phyloP scores from a whole-genome alignment of 2,888 invertebrate genomes.

The Rhamphomyia laevipes region DNA sequence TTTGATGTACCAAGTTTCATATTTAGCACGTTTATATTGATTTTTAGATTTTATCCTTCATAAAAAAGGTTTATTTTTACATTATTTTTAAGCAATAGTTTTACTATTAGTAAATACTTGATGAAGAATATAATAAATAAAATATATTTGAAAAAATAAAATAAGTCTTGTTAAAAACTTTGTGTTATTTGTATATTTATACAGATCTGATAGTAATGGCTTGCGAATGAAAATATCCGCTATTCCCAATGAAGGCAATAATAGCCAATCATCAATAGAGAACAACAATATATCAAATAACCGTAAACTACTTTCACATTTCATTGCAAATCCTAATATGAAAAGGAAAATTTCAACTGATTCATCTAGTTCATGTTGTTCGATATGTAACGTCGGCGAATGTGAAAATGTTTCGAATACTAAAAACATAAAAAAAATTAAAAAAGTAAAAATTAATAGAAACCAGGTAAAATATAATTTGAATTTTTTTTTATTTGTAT shows the following conservation, averaged over 20 bases:
- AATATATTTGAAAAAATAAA: too few relatives aligned
- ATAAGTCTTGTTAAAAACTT: too few relatives aligned
- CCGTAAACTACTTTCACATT: not conserved
- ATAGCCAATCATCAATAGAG: not conserved
- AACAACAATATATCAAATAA: constrained; percentile 7
- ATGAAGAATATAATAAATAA: too few relatives aligned
- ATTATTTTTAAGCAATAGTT: too few relatives aligned
- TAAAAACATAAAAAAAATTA: constrained; percentile 17
- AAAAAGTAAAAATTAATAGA: constrained; percentile 28
- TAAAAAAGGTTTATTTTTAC: too few relatives aligned
- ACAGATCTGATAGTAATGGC: constrained; percentile 14
- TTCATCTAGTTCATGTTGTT: constrained; percentile 15
- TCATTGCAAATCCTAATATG: not conserved
- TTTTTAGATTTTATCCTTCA: too few relatives aligned
- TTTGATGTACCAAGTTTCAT: too few relatives aligned
- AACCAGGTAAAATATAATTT: constrained; percentile 8
- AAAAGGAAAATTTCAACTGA: constrained; percentile 12
- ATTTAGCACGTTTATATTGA: too few relatives aligned
- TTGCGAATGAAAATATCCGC: constrained; percentile 38
- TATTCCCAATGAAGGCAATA: constrained; percentile 22
- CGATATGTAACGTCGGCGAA: constrained; percentile 16
- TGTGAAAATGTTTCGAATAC: constrained; percentile 13
- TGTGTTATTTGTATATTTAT: too few relatives aligned
- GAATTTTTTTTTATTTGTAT: not conserved
- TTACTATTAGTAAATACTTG: too few relatives aligned